phyloP scores from a whole-genome alignment of 2,888 invertebrate genomes.

The Synergus laeviventris region DNA sequence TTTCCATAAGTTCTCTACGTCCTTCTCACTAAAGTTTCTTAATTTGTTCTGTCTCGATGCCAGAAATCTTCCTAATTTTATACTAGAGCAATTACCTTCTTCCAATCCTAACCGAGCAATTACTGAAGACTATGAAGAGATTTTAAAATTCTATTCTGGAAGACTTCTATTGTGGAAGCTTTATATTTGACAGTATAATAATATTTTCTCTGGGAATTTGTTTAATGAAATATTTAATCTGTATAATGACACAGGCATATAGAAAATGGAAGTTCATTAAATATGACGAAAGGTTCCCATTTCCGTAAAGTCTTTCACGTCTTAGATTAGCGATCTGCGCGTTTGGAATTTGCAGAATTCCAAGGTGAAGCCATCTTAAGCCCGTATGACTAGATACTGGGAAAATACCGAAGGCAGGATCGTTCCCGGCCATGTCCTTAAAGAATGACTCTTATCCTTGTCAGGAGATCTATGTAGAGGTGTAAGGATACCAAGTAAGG shows the following conservation, averaged over 20 bases:
- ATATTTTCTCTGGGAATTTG: not conserved
- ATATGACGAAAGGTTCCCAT: slow-evolving; percentile 9
- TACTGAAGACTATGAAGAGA: not conserved
- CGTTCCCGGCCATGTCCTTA: slow-evolving; percentile 46
- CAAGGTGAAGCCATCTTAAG: slow-evolving; percentile 28
- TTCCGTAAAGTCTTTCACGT: slow-evolving; percentile 3
- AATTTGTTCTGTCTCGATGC: slow-evolving; percentile 59
- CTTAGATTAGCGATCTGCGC: slow-evolving; percentile 25
- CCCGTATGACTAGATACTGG: slow-evolving; percentile 27
- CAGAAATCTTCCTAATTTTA: slow-evolving; percentile 36
- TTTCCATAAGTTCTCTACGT: slow-evolving; percentile 58
- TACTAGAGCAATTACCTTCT: slow-evolving; percentile 14
- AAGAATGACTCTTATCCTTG: slow-evolving; percentile 55
- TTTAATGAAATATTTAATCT: not conserved
- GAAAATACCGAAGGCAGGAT: slow-evolving; percentile 31
- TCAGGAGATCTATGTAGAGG: slow-evolving; percentile 48
- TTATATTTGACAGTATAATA: not conserved
- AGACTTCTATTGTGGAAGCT: not conserved
- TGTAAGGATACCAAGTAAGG: slow-evolving; percentile 48
- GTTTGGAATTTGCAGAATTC: slow-evolving; percentile 36
- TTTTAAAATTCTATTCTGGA: not conserved
- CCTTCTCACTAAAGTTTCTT: slow-evolving; percentile 60
- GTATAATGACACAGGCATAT: not conserved
- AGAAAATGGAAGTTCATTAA: slow-evolving; percentile 38
- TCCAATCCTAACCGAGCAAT: not conserved